phyloP scores from a whole-genome alignment of 1,140 invertebrate genomes.

The Apis mellifera region Amel_HAv3.1 CM009937.2:1293501-1294000 shows the following conservation, averaged over 20 bases:
- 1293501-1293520: no score
- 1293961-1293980: no score
- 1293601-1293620: neutral
- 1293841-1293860: conserved; percentile 72
- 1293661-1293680: neutral
- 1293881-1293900: conserved; percentile 56
- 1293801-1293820: conserved; percentile 64
- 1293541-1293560: neutral
- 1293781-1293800: conserved; percentile 59
- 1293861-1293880: conserved; percentile 47
- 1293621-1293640: neutral
- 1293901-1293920: conserved; percentile 48
- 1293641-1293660: conserved; percentile 2
- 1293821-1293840: conserved; percentile 72
- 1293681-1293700: neutral
- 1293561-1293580: neutral
- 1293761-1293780: conserved; percentile 72
- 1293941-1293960: conserved; percentile 47
- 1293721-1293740: conserved; percentile 60
- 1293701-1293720: conserved; percentile 31
- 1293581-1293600: neutral
- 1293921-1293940: conserved; percentile 7
- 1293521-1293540: neutral
- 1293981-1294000: neutral
- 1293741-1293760: conserved; percentile 74